Evolutionary conservation across 2,797 vertebrate species (phyloP).

Genomic region (Oophaga sylvatica): DNA sequence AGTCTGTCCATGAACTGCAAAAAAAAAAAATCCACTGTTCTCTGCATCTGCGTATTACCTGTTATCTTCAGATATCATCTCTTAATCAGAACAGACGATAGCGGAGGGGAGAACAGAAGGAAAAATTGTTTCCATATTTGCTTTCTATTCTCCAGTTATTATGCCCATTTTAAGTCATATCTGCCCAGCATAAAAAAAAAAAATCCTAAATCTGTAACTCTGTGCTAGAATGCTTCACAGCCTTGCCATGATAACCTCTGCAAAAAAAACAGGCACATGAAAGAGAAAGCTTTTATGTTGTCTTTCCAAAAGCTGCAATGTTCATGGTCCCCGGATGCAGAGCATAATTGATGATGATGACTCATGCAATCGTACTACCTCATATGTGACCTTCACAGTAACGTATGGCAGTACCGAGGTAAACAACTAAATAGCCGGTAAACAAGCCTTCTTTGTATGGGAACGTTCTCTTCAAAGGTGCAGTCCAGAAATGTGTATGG

Average conservation of each 20-base stretch:
- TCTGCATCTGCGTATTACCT: background rate
- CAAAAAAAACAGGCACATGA: background rate
- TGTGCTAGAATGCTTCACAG: background rate
- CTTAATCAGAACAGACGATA: background rate
- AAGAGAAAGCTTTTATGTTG: conserved; percentile 32
- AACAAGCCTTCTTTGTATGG: background rate
- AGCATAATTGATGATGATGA: conserved; percentile 28
- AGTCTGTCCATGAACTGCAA: background rate
- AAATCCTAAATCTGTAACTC: background rate
- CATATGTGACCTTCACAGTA: conserved; percentile 17
- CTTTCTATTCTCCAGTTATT: background rate
- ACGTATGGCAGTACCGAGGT: background rate
- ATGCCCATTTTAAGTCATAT: conserved; percentile 23
- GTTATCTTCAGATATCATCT: background rate
- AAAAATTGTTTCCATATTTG: background rate
- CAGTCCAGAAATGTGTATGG: background rate
- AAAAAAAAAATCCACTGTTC: background rate
- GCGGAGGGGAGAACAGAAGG: background rate
- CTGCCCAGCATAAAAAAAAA: background rate
- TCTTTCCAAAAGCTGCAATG: conserved; percentile 53
- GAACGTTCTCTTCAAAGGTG: background rate
- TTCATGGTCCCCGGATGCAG: background rate
- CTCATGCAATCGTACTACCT: background rate
- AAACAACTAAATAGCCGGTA: background rate
- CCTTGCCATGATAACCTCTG: conserved; percentile 17